phyloP scores from a whole-genome alignment of 2,888 invertebrate species.

The Spodoptera exigua region DNA sequence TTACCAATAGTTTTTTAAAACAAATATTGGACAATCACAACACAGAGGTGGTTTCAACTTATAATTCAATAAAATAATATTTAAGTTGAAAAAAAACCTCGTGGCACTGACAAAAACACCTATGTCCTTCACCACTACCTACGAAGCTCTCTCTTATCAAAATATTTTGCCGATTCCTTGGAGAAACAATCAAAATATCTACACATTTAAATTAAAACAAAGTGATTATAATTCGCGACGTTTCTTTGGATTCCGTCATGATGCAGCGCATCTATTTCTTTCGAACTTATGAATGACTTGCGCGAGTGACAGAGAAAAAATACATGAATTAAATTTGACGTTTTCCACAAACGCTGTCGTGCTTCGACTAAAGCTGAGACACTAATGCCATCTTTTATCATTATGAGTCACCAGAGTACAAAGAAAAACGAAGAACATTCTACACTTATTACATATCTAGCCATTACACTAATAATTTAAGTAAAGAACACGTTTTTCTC shows the following conservation, averaged over 20 bases:
- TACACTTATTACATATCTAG: neutral
- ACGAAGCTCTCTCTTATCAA: no score
- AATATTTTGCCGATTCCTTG: no score
- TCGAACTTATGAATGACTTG: conserved; percentile 7
- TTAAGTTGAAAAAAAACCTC: no score
- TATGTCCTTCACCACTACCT: no score
- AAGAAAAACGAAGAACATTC: conserved; percentile 6
- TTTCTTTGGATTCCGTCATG: conserved; percentile 54
- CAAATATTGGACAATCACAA: no score
- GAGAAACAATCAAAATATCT: no score
- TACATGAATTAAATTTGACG: conserved; percentile 31
- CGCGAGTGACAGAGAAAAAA: conserved; percentile 40
- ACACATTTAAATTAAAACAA: conserved; percentile 61
- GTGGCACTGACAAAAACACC: no score
- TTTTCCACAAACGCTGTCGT: conserved; percentile 34
- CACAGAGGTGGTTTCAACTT: no score
- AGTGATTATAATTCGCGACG: conserved; percentile 60
- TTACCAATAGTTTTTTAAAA: no score
- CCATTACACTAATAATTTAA: no score
- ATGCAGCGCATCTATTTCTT: conserved; percentile 43
- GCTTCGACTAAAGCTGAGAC: conserved; percentile 10
- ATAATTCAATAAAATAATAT: no score
- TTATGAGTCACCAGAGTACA: conserved; percentile 15
- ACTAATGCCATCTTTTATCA: conserved; percentile 41
- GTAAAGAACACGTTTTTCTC: no score